A percentile compares a stretch with the other conserved stretches of the same genome.
Evolutionary conservation across 2,888 invertebrate species (phyloP).

Genomic region (Tachystola acroxantha): DNA sequence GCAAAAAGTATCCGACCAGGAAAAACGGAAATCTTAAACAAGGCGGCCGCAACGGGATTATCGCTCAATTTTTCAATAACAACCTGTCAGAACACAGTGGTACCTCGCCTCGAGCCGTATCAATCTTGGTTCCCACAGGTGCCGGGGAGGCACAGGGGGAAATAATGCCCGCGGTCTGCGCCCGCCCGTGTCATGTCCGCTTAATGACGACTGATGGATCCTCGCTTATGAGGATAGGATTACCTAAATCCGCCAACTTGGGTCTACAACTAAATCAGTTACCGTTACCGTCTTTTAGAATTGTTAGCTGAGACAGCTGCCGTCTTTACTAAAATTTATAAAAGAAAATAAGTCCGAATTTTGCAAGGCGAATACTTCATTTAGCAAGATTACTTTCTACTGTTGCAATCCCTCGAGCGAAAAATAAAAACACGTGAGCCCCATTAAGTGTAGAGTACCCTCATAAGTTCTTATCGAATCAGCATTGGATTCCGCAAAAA

Average conservation of each 20-base stretch:
- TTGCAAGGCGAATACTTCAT: conserved; percentile 5
- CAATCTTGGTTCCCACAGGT: conserved; percentile 66
- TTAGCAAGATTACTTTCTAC: conserved; percentile 11
- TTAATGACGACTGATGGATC: conserved; percentile 73
- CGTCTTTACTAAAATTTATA: conserved; percentile 16
- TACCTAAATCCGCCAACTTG: conserved; percentile 48
- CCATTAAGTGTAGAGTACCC: conserved; percentile 38
- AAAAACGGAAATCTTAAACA: conserved; percentile 49
- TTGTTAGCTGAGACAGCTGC: conserved; percentile 25
- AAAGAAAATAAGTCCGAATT: conserved; percentile 7
- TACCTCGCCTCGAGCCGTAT: conserved; percentile 43
- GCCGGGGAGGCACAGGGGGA: conserved; percentile 21
- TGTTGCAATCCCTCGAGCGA: conserved; percentile 18
- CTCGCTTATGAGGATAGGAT: conserved; percentile 60
- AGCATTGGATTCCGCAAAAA: conserved; percentile 51
- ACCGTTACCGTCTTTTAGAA: conserved; percentile 21
- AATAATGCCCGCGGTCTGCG: conserved; percentile 17
- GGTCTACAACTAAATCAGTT: conserved; percentile 56
- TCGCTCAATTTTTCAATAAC: conserved; percentile 74
- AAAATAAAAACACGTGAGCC: conserved; percentile 25
- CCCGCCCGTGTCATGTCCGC: conserved; percentile 41
- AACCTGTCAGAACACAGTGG: conserved; percentile 55
- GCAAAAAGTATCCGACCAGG: conserved; percentile 8
- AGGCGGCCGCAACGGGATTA: conserved; percentile 51
- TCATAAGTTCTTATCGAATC: conserved; percentile 61